Conservation (phyloP, 2,113 vertebrate genomes). For the Siphamia tubifer region DNA sequence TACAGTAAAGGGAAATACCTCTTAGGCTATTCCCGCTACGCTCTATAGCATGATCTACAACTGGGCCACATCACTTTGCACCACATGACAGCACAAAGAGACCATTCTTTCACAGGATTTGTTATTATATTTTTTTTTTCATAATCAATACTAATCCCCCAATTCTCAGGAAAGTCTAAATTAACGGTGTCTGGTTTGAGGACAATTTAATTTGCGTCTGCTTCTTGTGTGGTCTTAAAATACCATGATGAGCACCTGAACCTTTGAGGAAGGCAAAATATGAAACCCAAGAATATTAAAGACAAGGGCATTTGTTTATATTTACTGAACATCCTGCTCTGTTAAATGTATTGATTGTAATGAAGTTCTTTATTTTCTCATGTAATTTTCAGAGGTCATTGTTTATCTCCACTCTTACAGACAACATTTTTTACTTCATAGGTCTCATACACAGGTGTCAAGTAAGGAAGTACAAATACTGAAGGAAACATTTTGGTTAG, state of each 20-base stretch:
- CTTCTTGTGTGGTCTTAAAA: constrained; percentile 43
- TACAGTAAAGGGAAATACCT: constrained; percentile 50
- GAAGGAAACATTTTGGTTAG: too few relatives aligned
- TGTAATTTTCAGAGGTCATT: constrained; percentile 59
- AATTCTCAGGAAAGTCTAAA: constrained; percentile 11
- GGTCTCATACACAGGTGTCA: constrained; percentile 5
- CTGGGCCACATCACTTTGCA: constrained; percentile 25
- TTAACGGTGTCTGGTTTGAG: constrained; percentile 4
- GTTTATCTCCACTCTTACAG: constrained; percentile 49
- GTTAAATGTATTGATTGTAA: background rate
- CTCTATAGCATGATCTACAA: constrained; percentile 28
- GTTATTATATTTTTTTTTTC: constrained; percentile 24
- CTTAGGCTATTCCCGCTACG: constrained; percentile 25
- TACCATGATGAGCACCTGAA: background rate
- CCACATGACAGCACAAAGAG: constrained; percentile 42
- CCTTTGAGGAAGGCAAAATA: background rate
- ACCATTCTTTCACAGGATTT: constrained; percentile 42
- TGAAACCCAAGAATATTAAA: background rate
- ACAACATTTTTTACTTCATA: constrained; percentile 34
- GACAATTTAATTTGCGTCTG: constrained; percentile 4
- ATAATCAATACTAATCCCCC: constrained; percentile 40
- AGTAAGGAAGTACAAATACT: background rate
- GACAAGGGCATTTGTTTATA: background rate
- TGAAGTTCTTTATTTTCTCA: constrained; percentile 43
- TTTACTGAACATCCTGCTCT: background rate